phyloP scores from a whole-genome alignment of 2,797 vertebrate species.

The Steatocranus sp. region DNA sequence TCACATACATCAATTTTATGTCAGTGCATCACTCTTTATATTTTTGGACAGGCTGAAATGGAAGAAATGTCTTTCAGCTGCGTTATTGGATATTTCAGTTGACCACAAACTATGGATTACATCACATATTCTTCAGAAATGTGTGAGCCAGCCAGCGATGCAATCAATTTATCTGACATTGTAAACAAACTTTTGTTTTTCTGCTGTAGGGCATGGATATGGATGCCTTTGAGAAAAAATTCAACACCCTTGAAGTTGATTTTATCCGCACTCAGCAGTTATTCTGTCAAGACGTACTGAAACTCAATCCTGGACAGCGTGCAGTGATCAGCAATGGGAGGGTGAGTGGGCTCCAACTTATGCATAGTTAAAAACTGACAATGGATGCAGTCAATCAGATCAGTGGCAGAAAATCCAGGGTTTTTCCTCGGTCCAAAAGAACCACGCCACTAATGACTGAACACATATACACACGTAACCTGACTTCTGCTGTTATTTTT shows the following conservation, averaged over 20 bases:
- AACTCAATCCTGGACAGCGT: slow-evolving; percentile 82
- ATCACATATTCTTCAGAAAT: slow-evolving; percentile 10
- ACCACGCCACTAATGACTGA: not conserved
- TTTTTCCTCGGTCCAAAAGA: not conserved
- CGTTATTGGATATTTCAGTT: slow-evolving; percentile 3
- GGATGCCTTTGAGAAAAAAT: slow-evolving; percentile 91
- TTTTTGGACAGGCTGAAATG: slow-evolving; percentile 19
- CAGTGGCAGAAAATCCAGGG: not conserved
- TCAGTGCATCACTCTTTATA: slow-evolving; percentile 24
- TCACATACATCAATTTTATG: slow-evolving; percentile 45
- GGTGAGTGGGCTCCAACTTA: slow-evolving; percentile 73
- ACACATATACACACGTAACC: not conserved
- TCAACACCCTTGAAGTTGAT: slow-evolving; percentile 89
- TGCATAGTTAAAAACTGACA: not conserved
- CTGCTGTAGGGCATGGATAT: slow-evolving; percentile 83
- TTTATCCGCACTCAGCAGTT: slow-evolving; percentile 85
- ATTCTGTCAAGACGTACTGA: slow-evolving; percentile 88
- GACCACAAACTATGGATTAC: not conserved
- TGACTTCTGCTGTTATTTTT: not conserved
- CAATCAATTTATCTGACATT: slow-evolving; percentile 6
- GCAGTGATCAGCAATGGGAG: slow-evolving; percentile 90
- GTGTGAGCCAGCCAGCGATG: not conserved
- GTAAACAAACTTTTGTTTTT: slow-evolving; percentile 42
- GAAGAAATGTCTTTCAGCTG: slow-evolving; percentile 31
- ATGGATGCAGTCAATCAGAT: not conserved